Evolutionary conservation across 2,113 vertebrate species (phyloP), one percentile per base, ranked within the genome.

Genomic region (Cebidichthys violaceus): DNA sequence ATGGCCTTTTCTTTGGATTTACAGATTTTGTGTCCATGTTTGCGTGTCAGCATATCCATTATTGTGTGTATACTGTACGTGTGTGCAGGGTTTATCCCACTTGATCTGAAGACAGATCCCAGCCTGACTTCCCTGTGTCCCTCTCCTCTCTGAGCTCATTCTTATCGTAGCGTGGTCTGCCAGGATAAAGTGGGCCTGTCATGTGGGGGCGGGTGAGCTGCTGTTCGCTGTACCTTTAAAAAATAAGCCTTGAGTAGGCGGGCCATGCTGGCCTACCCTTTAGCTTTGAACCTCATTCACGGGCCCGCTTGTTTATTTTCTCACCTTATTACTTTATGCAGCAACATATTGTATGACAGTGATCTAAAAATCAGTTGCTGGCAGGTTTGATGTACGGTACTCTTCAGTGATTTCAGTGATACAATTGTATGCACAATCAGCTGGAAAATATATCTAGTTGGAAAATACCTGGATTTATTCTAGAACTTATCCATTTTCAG

Each of bases 221-320:
- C 45, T 81, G 79, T 59, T 83, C 74, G 60, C 70, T 84, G 79
- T 82, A 88, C 50, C 66, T 87, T 79, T 61, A 77, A 80, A 39
- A 85, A 79, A 87, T 87, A 74, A 83, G 70, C 72, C 71, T 60
- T 55, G 45, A 76, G 72, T 72, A 86, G 47, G 41, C 73, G 77
- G 60, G 45, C 64, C 41, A 60, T 55, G 43, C 57, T 69, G 69
- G 7, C 60, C 57, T 29, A 29, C 24, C 55, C 27, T 82, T 66
- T 81, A 39, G 66, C 66, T 61, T 75, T 74, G 45, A 77, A 52
- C 62, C 29, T 18, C 67, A 55, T 61, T 68, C 45, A 69, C 61
- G 45, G 11, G 15, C 7, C 61, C 13, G 35, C 76, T 45, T 80
- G 68, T 3, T 60, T 54, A 6, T 50, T 61, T 61, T 55, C 14